Conservation (phyloP, 2,113 vertebrate genomes). For the Cavia aperea region DNA sequence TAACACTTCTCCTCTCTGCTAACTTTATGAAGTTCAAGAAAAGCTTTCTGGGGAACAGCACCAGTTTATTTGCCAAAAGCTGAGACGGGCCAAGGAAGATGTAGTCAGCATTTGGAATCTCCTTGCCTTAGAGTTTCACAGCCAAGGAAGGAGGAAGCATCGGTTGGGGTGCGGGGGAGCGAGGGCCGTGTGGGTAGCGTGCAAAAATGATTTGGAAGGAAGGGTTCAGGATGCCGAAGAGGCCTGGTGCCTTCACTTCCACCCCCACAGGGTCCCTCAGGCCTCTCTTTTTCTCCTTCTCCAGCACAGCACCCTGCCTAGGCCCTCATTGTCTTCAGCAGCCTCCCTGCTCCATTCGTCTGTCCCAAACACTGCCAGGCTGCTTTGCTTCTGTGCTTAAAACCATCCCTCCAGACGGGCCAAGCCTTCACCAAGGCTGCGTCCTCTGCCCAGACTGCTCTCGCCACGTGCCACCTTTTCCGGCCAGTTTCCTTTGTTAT, state of each 20-base stretch:
- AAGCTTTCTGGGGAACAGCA: slow-evolving; percentile 67
- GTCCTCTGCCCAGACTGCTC: not conserved
- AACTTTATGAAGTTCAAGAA: slow-evolving; percentile 71
- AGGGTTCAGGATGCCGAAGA: slow-evolving; percentile 23
- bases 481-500: not conserved
- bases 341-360: not conserved
- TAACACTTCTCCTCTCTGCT: slow-evolving; percentile 70
- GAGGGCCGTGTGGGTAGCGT: slow-evolving; percentile 11
- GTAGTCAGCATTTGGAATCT: slow-evolving; percentile 68
- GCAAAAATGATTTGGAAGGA: slow-evolving; percentile 55
- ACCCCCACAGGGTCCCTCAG: not conserved
- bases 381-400: not conserved
- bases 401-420: not conserved
- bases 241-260: slow-evolving; percentile 18
- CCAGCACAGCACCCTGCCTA: not conserved
- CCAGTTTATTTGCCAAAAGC: slow-evolving; percentile 61
- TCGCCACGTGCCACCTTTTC: not conserved
- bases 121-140: slow-evolving; percentile 54
- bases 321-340: not conserved
- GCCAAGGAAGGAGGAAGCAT: slow-evolving; percentile 55
- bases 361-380: not conserved
- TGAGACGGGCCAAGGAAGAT: slow-evolving; percentile 63
- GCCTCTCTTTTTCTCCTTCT: not conserved
- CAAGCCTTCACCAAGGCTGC: not conserved
- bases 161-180: not conserved